These are phyloP conservation scores for Mythimna lalbum DNA, from an alignment of 2,888 invertebrate genomes.

Conservation along the genomic window DNA sequence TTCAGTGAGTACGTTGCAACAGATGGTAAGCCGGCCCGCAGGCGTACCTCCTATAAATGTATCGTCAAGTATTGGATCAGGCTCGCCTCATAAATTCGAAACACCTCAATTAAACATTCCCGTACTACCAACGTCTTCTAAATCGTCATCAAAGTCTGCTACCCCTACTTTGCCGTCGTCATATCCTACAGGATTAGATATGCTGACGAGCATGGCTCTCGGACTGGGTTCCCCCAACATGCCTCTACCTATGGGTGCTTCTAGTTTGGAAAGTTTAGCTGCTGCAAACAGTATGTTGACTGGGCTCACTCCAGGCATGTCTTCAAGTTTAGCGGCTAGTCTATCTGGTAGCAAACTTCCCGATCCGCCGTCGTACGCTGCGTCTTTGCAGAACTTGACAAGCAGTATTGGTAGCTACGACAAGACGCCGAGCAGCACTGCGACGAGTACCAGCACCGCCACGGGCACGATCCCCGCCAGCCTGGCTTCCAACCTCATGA, in stretches of 20 bases:
- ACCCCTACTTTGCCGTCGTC: conserved; percentile 88
- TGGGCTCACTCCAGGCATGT: conserved; percentile 83
- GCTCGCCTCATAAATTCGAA: conserved; percentile 90
- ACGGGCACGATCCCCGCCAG: conserved; percentile 88
- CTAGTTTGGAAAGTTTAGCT: conserved; percentile 86
- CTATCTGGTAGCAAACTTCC: conserved; percentile 84
- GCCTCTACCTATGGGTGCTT: conserved; percentile 83
- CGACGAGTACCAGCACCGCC: conserved; percentile 83
- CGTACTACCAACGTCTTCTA: conserved; percentile 90
- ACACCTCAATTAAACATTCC: conserved; percentile 91
- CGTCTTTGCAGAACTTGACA: conserved; percentile 85
- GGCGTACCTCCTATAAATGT: conserved; percentile 88
- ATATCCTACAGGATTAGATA: conserved; percentile 87
- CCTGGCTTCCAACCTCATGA: conserved; percentile 91
- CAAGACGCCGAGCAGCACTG: conserved; percentile 86
- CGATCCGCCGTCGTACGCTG: conserved; percentile 87
- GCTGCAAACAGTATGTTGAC: conserved; percentile 88
- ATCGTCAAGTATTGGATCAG: conserved; percentile 85
- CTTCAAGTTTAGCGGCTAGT: conserved; percentile 84
- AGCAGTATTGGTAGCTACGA: conserved; percentile 84
- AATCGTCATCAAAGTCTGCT: conserved; percentile 90
- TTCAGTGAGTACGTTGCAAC: conserved; percentile 87
- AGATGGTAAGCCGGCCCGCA: conserved; percentile 88
- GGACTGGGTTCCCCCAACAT: conserved; percentile 85
- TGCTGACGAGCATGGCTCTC: conserved; percentile 89